phyloP scores from a whole-genome alignment of 2,888 invertebrate species.

The Lasioglossum pauxillum region DNA sequence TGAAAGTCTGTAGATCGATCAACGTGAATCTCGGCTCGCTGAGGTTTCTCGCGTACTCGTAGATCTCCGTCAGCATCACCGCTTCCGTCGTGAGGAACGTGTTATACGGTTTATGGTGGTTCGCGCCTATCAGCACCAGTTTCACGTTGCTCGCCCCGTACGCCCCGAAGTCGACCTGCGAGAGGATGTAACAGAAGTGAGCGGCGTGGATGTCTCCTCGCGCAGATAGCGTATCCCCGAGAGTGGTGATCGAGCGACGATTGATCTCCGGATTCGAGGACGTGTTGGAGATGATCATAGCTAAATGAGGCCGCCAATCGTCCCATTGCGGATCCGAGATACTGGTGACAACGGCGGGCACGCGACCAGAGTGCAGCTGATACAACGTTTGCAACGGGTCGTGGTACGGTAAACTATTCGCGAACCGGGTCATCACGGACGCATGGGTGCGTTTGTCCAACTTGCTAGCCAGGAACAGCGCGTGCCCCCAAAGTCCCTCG shows the following conservation, averaged over 20 bases:
- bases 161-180: constrained; percentile 87
- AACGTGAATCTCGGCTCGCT: constrained; percentile 91
- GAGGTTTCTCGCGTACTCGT: constrained; percentile 95
- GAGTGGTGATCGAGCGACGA: constrained; percentile 89
- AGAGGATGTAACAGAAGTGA: constrained; percentile 98
- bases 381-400: constrained; percentile 98
- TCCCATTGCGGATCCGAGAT: constrained; percentile 91
- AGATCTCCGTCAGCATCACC: constrained; percentile 97
- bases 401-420: constrained; percentile 91
- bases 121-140: constrained; percentile 92
- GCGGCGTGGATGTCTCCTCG: constrained; percentile 95
- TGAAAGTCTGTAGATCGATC: constrained; percentile 91
- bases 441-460: constrained; percentile 94
- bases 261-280: constrained; percentile 91
- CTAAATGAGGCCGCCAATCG: constrained; percentile 98
- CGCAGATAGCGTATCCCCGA: constrained; percentile 90
- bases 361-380: constrained; percentile 93
- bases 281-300: constrained; percentile 96
- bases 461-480: constrained; percentile 94
- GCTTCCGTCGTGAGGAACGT: constrained; percentile 93
- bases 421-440: constrained; percentile 94
- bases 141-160: constrained; percentile 87
- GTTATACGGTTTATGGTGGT: constrained; percentile 87
- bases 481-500: constrained; percentile 96
- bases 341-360: constrained; percentile 91